Conservation (phyloP, 2,113 vertebrate genomes). For the Notarius lentiginosus region DNA sequence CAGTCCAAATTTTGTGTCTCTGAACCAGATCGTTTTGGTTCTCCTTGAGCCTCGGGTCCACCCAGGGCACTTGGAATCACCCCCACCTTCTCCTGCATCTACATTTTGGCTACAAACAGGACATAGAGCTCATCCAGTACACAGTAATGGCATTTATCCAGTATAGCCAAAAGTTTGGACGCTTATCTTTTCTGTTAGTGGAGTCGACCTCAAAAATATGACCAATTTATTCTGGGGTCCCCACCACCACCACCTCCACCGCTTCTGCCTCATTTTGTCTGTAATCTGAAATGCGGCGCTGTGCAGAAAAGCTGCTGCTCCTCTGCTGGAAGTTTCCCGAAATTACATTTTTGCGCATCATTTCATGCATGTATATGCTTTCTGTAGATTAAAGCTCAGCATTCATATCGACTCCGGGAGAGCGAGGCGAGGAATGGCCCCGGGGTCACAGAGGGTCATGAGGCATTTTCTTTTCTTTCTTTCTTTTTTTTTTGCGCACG, state of each 20-base stretch:
- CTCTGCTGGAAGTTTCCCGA: conserved; percentile 53
- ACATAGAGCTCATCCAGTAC: no score
- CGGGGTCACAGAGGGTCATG: conserved; percentile 69
- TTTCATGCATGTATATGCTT: conserved; percentile 61
- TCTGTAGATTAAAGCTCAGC: conserved; percentile 57
- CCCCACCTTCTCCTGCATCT: no score
- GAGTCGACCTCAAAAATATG: neutral
- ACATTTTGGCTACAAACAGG: no score
- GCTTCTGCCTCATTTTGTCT: conserved; percentile 22
- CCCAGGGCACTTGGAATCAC: neutral
- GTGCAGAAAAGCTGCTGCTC: conserved; percentile 39
- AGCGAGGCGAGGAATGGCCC: conserved; percentile 54
- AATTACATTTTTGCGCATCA: conserved; percentile 64
- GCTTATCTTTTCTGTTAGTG: neutral
- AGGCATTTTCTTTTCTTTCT: conserved; percentile 53
- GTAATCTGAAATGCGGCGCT: conserved; percentile 9
- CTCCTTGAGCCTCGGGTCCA: neutral
- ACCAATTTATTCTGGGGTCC: neutral
- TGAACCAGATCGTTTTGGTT: neutral
- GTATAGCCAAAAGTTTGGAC: neutral
- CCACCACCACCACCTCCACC: neutral
- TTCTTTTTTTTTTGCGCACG: neutral
- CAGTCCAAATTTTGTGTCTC: neutral
- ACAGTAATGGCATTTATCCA: neutral
- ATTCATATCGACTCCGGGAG: conserved; percentile 65